These are phyloP conservation scores for Scaptomyza pallida DNA, from an alignment of 1,140 invertebrate species.

Conservation along the genomic window DNA sequence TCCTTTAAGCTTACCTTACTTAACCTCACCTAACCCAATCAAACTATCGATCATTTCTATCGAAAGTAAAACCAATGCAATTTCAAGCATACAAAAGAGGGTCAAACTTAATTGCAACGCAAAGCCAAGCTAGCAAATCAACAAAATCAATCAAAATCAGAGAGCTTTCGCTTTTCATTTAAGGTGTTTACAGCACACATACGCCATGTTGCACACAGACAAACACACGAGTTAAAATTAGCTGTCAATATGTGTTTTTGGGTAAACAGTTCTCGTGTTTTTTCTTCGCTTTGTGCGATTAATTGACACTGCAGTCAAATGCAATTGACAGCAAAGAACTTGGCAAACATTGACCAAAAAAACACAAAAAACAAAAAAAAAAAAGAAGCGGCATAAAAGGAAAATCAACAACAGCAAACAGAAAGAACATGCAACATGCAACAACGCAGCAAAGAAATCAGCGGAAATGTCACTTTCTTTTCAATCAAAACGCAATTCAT, in stretches of 20 bases:
- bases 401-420: slow-evolving; percentile 42
- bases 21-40: background rate
- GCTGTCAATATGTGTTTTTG: slow-evolving; percentile 49
- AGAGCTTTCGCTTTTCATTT: slow-evolving; percentile 1
- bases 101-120: background rate
- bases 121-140: background rate
- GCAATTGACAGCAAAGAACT: slow-evolving; percentile 16
- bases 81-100: background rate
- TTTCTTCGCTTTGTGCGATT: slow-evolving; percentile 21
- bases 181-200: slow-evolving; percentile 25
- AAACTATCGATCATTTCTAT: background rate
- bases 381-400: slow-evolving; percentile 50
- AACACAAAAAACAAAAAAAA: no score
- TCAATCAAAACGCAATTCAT: slow-evolving; percentile 83
- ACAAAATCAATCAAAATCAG: background rate
- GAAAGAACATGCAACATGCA: slow-evolving; percentile 9
- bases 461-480: slow-evolving; percentile 82
- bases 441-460: slow-evolving; percentile 66
- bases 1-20: background rate
- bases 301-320: slow-evolving; percentile 40
- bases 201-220: slow-evolving; percentile 38
- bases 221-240: slow-evolving; percentile 23
- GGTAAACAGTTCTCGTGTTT: slow-evolving; percentile 21
- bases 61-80: background rate
- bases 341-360: slow-evolving; percentile 34